Evolutionary conservation across 1,140 invertebrate genomes (phyloP).

Genomic region (Heliconius hermathena): DNA sequence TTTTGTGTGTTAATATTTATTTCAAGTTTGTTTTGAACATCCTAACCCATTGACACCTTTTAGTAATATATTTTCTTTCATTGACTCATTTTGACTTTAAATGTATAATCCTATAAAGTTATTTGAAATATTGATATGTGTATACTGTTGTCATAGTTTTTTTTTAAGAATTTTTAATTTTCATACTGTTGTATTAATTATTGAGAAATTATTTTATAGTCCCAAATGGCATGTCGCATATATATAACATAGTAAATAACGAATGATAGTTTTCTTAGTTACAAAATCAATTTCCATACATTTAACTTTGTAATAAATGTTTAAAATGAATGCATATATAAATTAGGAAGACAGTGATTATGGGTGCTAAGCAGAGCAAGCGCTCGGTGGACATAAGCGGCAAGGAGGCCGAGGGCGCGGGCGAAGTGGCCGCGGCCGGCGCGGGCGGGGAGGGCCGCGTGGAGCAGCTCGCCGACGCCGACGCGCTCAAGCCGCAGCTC

Average conservation of each 20-base stretch:
- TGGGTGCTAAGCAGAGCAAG: constrained; percentile 93
- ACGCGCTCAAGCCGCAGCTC: constrained; percentile 84
- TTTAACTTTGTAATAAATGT: not conserved
- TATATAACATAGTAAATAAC: too few species aligned
- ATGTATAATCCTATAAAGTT: too few species aligned
- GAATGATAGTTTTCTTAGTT: not conserved
- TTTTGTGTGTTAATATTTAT: constrained; percentile 66
- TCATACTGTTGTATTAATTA: too few species aligned
- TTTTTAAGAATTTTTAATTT: too few species aligned
- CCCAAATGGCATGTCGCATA: too few species aligned
- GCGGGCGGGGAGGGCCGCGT: constrained; percentile 86
- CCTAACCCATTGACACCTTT: constrained; percentile 63
- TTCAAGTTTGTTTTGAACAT: constrained; percentile 60
- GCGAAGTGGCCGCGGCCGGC: constrained; percentile 82
- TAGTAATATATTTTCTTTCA: not conserved
- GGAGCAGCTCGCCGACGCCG: constrained; percentile 87
- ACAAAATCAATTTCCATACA: not conserved
- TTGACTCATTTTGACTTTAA: too few species aligned
- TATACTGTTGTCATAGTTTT: too few species aligned
- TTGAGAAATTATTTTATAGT: too few species aligned
- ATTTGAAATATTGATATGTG: too few species aligned
- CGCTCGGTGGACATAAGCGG: constrained; percentile 92
- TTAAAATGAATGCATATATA: not conserved
- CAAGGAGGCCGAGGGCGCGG: constrained; percentile 87
- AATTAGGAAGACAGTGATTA: constrained; percentile 67